phyloP scores from a whole-genome alignment of 2,888 invertebrate genomes.

The Limnephilus rhombicus region DNA sequence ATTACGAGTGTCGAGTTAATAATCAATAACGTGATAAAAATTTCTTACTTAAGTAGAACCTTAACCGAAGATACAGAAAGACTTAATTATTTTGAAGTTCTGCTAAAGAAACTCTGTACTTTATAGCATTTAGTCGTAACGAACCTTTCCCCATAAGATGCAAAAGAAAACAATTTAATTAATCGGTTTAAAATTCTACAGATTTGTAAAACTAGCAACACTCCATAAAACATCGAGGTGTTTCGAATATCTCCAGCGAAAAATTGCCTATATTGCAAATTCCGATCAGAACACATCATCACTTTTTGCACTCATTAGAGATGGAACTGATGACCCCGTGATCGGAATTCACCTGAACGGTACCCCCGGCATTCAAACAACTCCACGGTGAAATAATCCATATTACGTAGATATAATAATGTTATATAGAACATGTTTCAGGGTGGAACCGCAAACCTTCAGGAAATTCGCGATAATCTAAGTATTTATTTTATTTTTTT shows the following conservation, averaged over 20 bases:
- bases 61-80: neutral
- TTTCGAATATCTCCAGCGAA: no score
- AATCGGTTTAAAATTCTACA: neutral
- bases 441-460: no score
- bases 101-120: neutral
- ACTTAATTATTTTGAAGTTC: neutral
- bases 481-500: no score
- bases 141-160: neutral
- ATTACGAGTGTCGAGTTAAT: no score
- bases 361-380: neutral
- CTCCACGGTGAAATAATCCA: neutral
- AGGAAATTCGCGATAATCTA: no score
- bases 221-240: neutral
- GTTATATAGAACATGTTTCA: no score
- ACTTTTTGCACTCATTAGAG: neutral
- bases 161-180: neutral
- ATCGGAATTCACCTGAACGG: slow-evolving; percentile 1
- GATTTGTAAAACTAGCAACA: neutral
- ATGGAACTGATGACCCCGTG: neutral
- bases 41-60: neutral
- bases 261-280: no score
- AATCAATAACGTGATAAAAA: neutral
- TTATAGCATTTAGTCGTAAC: neutral
- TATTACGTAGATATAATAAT: neutral
- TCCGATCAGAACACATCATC: no score